Percentiles rank a stretch among this genome's conserved stretches.
These are phyloP conservation scores for Pogonomyrmex barbatus DNA, from an alignment of 1,140 invertebrate species.

Conservation along the genomic window DNA sequence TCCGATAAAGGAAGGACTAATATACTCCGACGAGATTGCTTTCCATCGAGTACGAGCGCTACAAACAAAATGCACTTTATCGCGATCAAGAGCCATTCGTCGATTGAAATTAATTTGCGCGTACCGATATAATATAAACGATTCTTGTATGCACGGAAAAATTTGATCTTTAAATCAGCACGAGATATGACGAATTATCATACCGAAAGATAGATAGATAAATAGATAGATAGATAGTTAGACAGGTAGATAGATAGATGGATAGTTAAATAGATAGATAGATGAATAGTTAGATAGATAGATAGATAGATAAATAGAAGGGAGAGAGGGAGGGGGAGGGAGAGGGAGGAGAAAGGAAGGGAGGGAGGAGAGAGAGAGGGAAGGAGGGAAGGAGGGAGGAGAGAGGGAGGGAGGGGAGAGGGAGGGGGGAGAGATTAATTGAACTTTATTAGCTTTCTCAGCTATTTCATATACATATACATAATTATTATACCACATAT, in stretches of 20 bases:
- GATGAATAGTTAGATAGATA: too few relatives aligned
- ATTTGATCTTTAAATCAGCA: conserved; percentile 17
- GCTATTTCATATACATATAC: too few relatives aligned
- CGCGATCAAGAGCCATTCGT: conserved; percentile 26
- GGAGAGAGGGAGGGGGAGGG: background rate
- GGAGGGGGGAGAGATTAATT: too few relatives aligned
- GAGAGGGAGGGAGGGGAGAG: too few relatives aligned
- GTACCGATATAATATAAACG: conserved; percentile 5
- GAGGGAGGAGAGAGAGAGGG: too few relatives aligned
- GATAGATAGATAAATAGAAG: background rate
- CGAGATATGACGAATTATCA: background rate
- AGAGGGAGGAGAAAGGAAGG: too few relatives aligned
- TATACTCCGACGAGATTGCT: conserved; percentile 49
- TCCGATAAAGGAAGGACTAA: conserved; percentile 68
- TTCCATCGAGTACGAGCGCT: conserved; percentile 33
- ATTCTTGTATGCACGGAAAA: background rate
- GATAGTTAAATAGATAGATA: background rate
- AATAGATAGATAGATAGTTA: too few relatives aligned
- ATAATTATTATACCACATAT: too few relatives aligned
- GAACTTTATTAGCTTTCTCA: too few relatives aligned
- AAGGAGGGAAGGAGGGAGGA: too few relatives aligned
- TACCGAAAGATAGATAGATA: background rate
- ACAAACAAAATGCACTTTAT: conserved; percentile 49
- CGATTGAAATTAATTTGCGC: conserved; percentile 65
- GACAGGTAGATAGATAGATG: background rate